Evolutionary conservation across 2,113 vertebrate species (phyloP), one percentile per base, ranked within the genome.

Genomic region (Delphinus delphis): DNA sequence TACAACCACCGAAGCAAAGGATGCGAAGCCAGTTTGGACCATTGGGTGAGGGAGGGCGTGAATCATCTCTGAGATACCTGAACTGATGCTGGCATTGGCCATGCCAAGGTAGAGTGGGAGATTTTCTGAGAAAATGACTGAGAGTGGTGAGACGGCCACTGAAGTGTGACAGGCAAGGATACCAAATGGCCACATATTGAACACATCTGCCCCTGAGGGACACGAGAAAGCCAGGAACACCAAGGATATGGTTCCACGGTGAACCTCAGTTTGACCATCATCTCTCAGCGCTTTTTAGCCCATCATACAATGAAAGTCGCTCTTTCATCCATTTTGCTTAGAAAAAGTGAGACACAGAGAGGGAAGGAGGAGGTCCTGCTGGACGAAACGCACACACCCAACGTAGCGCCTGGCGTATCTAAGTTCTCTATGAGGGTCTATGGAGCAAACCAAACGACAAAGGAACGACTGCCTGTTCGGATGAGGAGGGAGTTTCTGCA

Each of bases 401-500:
- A 8, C 15, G 12, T 0, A 10, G 47, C 5, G 5, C 90, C 77
- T 85, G 87, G 91, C 58, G 25, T 70, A 44, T 53, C 77, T 88
- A 86, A 95, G 74, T 65, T 25, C 76, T 80, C 84, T 82, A 85
- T 90, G 92, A 95, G 96, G 79, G 71, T 96, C 94, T 79, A 36
- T 0, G 1, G 95, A 74, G 73, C 74, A 82, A 91, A 81, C 60
- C 76, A 88, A 68, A 91, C 0, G 20, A 53, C 79, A 87, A 84
- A 80, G 86, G 88, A 96, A 73, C 26, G 33, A 96, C 33, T 11
- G 41, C 11, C 4, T 93, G 92, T 93, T 97, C 96, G 91, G 96
- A 94, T 12, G 17, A 41, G 21, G 86, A 79, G 62, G 70, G 86
- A 74, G 96, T 97, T 95, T 97, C 95, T 38, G 62, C 96, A 94